Percentiles rank a stretch among this genome's conserved stretches.
Evolutionary conservation across 2,797 vertebrate genomes (phyloP).

Genomic region (Gallinago nigripennis): DNA sequence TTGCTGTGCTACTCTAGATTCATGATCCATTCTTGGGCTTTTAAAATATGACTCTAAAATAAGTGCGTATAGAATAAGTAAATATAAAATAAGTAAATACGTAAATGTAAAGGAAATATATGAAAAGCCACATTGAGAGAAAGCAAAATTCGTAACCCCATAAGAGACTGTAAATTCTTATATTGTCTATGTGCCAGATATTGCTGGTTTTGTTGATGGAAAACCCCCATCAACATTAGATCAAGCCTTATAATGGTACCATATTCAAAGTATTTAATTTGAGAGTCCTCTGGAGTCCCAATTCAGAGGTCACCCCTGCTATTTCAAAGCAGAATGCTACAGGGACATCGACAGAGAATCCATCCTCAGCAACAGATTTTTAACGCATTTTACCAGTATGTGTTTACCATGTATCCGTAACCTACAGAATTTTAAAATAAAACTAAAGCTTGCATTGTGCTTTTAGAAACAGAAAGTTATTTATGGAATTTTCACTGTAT

Average conservation of each 20-base stretch:
- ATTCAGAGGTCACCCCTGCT: conserved; percentile 44
- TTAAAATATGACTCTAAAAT: neutral
- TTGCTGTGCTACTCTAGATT: neutral
- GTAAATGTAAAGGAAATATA: neutral
- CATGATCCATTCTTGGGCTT: neutral
- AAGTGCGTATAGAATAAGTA: neutral
- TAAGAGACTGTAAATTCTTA: neutral
- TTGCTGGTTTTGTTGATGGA: neutral
- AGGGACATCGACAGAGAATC: neutral
- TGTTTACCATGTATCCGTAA: neutral
- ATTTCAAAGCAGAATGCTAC: conserved; percentile 59
- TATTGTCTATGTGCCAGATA: neutral
- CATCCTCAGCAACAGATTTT: conserved; percentile 15
- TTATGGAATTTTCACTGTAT: neutral
- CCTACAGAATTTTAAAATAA: conserved; percentile 41
- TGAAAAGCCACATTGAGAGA: neutral
- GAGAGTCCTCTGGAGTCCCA: conserved; percentile 45
- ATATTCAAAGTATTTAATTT: conserved; percentile 44
- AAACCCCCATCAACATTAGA: neutral
- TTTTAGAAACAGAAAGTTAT: conserved; percentile 31
- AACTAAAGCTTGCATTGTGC: neutral
- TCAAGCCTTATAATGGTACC: conserved; percentile 13
- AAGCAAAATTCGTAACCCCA: neutral
- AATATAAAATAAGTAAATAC: neutral
- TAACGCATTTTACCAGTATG: neutral